A percentile compares a stretch with the other conserved stretches of the same genome.
phyloP scores from a whole-genome alignment of 1,140 invertebrate species.

The Nasonia longicornis region DNA sequence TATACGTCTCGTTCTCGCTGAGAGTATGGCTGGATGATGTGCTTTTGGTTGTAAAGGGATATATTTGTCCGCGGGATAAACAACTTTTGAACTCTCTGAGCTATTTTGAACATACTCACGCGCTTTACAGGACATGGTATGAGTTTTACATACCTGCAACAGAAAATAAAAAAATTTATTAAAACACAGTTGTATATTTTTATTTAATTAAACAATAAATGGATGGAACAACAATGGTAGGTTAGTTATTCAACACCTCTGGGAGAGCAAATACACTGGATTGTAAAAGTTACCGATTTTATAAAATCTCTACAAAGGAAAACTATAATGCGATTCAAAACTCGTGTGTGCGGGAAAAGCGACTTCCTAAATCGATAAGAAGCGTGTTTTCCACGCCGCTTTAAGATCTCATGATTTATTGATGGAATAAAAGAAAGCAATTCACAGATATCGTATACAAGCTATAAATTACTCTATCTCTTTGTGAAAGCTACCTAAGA shows the following conservation, averaged over 20 bases:
- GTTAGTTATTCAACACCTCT: not conserved
- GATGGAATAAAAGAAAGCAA: not conserved
- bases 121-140: not conserved
- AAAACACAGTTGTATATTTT: not conserved
- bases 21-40: not conserved
- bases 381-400: not conserved
- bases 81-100: not conserved
- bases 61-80: not conserved
- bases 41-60: not conserved
- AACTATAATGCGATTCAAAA: not conserved
- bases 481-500: not conserved
- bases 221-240: not conserved
- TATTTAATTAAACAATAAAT: not conserved
- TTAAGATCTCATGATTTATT: constrained; percentile 7
- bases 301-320: not conserved
- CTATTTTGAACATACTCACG: not conserved
- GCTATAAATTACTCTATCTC: constrained; percentile 14
- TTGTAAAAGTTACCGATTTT: too few relatives aligned
- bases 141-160: constrained; percentile 32
- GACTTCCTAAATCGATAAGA: constrained; percentile 14
- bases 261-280: too few relatives aligned
- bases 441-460: not conserved
- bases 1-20: too few relatives aligned
- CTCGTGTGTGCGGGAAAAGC: not conserved
- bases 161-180: constrained; percentile 23